phyloP scores from a whole-genome alignment of 2,888 invertebrate genomes.

The Euproctis similis region DNA sequence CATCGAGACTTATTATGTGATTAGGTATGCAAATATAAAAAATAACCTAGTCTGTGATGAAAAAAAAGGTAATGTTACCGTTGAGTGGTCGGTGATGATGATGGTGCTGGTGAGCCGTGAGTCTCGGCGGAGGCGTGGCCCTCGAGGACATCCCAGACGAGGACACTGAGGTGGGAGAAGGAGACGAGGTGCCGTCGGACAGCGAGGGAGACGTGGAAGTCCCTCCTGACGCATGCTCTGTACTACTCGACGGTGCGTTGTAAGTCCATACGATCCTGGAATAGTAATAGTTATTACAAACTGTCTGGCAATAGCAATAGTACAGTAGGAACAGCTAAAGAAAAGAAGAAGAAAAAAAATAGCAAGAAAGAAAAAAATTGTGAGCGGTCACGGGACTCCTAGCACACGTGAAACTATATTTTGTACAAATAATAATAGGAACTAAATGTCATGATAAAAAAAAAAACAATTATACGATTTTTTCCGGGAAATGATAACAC shows the following conservation, averaged over 20 bases:
- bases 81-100: constrained; percentile 51
- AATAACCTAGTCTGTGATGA: too few species aligned
- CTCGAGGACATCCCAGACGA: constrained; percentile 91
- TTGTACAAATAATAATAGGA: too few species aligned
- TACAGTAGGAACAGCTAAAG: neutral
- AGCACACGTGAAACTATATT: too few species aligned
- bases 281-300: too few species aligned
- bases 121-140: constrained; percentile 60
- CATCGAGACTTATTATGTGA: too few species aligned
- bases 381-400: too few species aligned
- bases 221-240: constrained; percentile 78
- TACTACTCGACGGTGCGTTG: constrained; percentile 86
- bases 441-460: too few species aligned
- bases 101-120: constrained; percentile 30
- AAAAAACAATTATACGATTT: too few species aligned
- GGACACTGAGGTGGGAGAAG: constrained; percentile 90
- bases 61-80: too few species aligned
- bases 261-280: constrained; percentile 91
- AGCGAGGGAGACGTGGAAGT: constrained; percentile 71
- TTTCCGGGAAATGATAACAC: too few species aligned
- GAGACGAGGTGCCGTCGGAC: constrained; percentile 36
- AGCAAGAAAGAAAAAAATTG: too few species aligned
- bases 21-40: too few species aligned
- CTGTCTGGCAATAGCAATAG: neutral
- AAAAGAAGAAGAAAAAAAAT: neutral